phyloP scores from a whole-genome alignment of 2,113 vertebrate species.

The Lichenostomus cassidix region DNA sequence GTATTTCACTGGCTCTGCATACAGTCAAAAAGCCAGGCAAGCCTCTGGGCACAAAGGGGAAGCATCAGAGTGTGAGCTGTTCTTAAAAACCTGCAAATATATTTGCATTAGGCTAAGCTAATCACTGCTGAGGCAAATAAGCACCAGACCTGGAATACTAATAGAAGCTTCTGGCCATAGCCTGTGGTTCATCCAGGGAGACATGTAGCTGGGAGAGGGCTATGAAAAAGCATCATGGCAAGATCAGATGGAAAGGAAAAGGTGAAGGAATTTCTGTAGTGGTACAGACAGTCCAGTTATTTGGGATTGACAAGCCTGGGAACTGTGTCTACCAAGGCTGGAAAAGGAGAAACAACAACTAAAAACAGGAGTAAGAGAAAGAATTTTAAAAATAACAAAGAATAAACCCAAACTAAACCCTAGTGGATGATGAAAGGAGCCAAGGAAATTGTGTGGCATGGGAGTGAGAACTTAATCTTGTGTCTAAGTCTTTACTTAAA shows the following conservation, averaged over 20 bases:
- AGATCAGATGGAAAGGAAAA: neutral
- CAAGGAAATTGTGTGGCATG: neutral
- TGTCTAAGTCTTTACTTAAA: neutral
- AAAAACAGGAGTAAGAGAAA: neutral
- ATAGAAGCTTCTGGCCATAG: neutral
- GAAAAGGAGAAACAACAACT: neutral
- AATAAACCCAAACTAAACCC: neutral
- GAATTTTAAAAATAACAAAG: neutral
- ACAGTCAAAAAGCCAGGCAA: neutral
- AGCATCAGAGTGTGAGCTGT: neutral
- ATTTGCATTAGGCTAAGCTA: neutral
- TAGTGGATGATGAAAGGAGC: neutral
- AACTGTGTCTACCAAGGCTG: neutral
- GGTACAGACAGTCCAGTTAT: neutral
- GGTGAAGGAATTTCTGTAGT: neutral
- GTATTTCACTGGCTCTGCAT: neutral
- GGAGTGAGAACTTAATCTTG: neutral
- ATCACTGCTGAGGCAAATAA: neutral
- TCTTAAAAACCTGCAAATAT: neutral
- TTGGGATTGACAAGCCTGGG: neutral
- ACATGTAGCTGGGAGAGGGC: neutral
- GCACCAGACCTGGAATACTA: neutral
- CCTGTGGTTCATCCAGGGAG: neutral
- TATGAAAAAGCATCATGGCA: neutral
- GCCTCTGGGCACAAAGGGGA: neutral